Percentiles rank a stretch among this genome's conserved stretches.
Conservation (phyloP, 2,888 invertebrate genomes). For the Sceliomorpha sp. region DNA sequence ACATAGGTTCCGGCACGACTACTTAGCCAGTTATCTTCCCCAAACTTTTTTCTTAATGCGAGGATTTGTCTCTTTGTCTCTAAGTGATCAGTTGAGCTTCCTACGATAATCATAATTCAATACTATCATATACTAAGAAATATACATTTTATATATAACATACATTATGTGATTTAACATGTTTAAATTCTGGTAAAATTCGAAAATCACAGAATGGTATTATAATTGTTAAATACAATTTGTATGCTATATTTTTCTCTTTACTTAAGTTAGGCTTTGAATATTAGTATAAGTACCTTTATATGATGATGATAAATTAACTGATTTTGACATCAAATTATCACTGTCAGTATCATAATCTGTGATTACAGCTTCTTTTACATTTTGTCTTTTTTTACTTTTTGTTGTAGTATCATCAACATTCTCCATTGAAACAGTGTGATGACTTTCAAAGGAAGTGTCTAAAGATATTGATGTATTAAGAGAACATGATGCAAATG, state of each 20-base stretch:
- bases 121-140: too few relatives aligned
- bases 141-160: neutral
- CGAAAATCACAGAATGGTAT: too few relatives aligned
- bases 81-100: conserved; percentile 81
- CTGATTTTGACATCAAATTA: conserved; percentile 61
- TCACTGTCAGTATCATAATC: conserved; percentile 79
- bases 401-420: conserved; percentile 52
- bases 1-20: conserved; percentile 81
- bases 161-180: conserved; percentile 1
- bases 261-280: conserved; percentile 9
- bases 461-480: conserved; percentile 45
- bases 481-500: conserved; percentile 58
- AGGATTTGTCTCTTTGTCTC: conserved; percentile 84
- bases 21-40: conserved; percentile 84
- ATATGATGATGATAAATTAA: conserved; percentile 64
- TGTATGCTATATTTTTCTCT: too few relatives aligned
- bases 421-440: conserved; percentile 47
- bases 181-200: too few relatives aligned
- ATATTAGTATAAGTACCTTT: conserved; percentile 52
- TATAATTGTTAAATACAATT: too few relatives aligned
- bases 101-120: too few relatives aligned
- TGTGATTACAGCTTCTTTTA: conserved; percentile 79
- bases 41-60: conserved; percentile 82
- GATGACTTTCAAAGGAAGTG: conserved; percentile 17
- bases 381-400: conserved; percentile 69